Conservation (phyloP, 2,113 vertebrate species). For the Antechinus flavipes region DNA sequence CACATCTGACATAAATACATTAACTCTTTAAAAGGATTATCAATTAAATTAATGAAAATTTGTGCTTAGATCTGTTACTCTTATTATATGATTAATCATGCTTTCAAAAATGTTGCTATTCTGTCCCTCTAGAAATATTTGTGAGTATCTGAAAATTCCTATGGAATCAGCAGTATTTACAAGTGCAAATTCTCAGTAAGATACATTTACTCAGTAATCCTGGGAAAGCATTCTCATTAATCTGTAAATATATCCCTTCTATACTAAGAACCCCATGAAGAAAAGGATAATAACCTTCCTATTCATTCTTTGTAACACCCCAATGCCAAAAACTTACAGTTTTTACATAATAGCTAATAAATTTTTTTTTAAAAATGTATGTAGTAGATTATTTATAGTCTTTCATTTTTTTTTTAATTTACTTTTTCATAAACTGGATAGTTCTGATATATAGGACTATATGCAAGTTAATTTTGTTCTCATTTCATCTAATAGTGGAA, state of each 20-base stretch:
- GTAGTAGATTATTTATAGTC: neutral
- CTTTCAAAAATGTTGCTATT: neutral
- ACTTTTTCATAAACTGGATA: neutral
- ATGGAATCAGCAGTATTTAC: neutral
- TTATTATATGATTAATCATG: neutral
- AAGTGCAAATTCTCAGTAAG: neutral
- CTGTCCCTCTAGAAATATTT: neutral
- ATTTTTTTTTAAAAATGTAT: neutral
- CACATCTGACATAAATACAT: neutral
- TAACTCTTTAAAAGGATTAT: neutral
- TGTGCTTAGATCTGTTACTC: neutral
- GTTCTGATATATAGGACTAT: neutral
- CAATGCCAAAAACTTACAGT: neutral
- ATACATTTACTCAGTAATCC: neutral
- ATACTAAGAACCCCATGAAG: neutral
- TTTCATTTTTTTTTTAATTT: neutral
- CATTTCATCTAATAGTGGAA: neutral
- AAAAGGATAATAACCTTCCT: neutral
- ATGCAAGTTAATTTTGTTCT: neutral
- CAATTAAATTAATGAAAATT: neutral
- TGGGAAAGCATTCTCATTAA: neutral
- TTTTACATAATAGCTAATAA: neutral
- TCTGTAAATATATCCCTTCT: neutral
- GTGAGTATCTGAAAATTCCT: neutral
- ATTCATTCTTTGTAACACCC: neutral